Evolutionary conservation across 1,140 invertebrate species (phyloP).

Genomic region (Semibalanus balanoides): DNA sequence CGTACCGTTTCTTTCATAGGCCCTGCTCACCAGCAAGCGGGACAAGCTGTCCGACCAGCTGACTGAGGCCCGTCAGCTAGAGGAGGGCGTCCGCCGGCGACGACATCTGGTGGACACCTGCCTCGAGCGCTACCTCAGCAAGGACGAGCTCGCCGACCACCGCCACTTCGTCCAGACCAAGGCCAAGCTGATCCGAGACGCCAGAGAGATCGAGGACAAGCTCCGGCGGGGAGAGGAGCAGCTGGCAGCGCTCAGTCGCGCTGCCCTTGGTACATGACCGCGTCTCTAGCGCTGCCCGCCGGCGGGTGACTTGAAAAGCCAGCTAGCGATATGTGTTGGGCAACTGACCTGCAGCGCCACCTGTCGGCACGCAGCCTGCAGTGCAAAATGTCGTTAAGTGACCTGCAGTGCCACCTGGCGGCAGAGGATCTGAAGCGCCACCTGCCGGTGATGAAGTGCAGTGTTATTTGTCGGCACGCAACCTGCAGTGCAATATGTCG

Average conservation of each 20-base stretch:
- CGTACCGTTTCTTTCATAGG: not conserved
- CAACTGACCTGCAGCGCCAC: too few relatives aligned
- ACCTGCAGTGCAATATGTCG: too few relatives aligned
- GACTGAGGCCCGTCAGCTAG: conserved; percentile 68
- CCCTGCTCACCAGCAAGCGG: conserved; percentile 39
- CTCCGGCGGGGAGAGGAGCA: conserved; percentile 76
- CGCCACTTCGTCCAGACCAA: conserved; percentile 83
- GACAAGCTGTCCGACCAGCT: conserved; percentile 62
- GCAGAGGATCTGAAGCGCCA: too few relatives aligned
- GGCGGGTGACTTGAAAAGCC: too few relatives aligned
- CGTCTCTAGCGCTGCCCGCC: too few relatives aligned
- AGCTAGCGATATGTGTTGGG: too few relatives aligned
- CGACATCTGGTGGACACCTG: conserved; percentile 46
- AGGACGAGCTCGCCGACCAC: conserved; percentile 64
- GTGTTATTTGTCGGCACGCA: too few relatives aligned
- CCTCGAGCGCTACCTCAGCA: conserved; percentile 55
- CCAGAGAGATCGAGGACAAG: conserved; percentile 70
- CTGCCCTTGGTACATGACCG: too few relatives aligned
- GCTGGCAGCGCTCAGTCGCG: conserved; percentile 45
- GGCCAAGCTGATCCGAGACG: conserved; percentile 69
- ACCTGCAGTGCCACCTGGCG: too few relatives aligned
- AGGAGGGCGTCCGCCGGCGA: conserved; percentile 65
- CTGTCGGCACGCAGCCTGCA: too few relatives aligned
- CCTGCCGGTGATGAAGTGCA: too few relatives aligned
- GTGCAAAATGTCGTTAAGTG: too few relatives aligned